Evolutionary conservation across 2,888 invertebrate species (phyloP).

Genomic region (Herminia tarsipennalis): DNA sequence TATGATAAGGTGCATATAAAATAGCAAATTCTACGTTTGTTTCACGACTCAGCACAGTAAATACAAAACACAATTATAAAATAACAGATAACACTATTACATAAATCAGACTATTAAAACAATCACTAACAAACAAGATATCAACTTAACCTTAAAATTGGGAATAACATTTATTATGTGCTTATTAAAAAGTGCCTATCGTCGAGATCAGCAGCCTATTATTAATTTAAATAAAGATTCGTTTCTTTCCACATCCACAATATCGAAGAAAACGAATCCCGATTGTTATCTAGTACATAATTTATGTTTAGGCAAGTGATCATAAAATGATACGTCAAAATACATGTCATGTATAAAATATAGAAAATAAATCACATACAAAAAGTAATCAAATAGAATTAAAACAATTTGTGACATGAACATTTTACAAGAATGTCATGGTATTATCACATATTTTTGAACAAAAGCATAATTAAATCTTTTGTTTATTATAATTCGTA

Average conservation of each 20-base stretch:
- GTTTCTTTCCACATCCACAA: neutral
- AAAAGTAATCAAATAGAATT: slow-evolving; percentile 35
- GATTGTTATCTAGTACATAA: neutral
- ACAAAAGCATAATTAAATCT: slow-evolving; percentile 23
- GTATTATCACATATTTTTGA: slow-evolving; percentile 42
- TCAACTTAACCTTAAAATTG: slow-evolving; percentile 66
- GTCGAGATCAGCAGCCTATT: slow-evolving; percentile 37
- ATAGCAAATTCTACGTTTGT: slow-evolving; percentile 10
- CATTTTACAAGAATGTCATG: slow-evolving; percentile 48
- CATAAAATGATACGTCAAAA: slow-evolving; percentile 45
- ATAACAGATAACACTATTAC: slow-evolving; percentile 73
- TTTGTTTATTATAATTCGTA: slow-evolving; percentile 23
- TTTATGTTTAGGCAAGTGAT: slow-evolving; percentile 37
- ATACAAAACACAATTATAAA: slow-evolving; percentile 60
- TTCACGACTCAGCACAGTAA: slow-evolving; percentile 30
- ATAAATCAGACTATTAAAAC: slow-evolving; percentile 76
- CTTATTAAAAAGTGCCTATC: slow-evolving; percentile 64
- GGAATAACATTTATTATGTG: slow-evolving; percentile 64
- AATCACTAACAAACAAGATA: slow-evolving; percentile 74
- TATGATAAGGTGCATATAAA: too few relatives aligned
- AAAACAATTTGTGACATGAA: slow-evolving; percentile 48
- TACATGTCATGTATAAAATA: slow-evolving; percentile 31
- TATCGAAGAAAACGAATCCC: neutral
- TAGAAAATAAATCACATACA: slow-evolving; percentile 40
- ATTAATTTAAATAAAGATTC: slow-evolving; percentile 1